Evolutionary conservation across 2,113 vertebrate species (phyloP), one percentile per base, ranked within the genome.

Genomic region (Plestiodon gilberti): DNA sequence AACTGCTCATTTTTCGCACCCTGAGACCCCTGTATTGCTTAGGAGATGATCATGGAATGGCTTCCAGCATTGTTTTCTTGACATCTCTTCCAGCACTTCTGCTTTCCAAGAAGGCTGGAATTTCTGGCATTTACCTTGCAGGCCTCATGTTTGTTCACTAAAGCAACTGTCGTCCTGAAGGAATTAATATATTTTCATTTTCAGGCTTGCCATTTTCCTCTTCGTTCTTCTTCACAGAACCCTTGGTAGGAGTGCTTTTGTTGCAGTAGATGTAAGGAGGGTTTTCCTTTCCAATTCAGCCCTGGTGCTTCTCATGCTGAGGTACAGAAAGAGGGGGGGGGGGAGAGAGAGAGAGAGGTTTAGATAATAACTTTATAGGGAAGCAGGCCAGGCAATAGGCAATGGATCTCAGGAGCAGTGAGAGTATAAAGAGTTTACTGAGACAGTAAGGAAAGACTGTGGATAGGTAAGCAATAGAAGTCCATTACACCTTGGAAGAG

Each of bases 121-220:
- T 87, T 76, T 86, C 87, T 85, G 82, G 30, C 33, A 89, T 90
- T 43, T 84, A 71, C 25, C 33, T 65, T 64, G 55, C 81, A 84
- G 89, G 55, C 43, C 33, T 33, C 83, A 88, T 84, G 69, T 40
- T 61, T 88, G 18, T 74, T 82, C n/a, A 61, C 88, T 88, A 61
- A 93, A 89, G 86, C 87, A 86, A 67, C 28, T 82, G 86, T 55
- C 9, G 25, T 81, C 76, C 65, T 87, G 52, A 2, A 64, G 17
- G n/a, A 92, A 89, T 0, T 77, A 87, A 25, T 43, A 0, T 57
- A 30, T 7, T 64, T 84, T 33, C 76, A 65, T 83, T 48, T 62
- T 40, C 67, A 28, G 11, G 11, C 1, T 73, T 48, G 35, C 84
- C 38, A 6, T 35, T 71, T 14, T 48, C 20, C 52, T 80, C 43